phyloP scores from a whole-genome alignment of 2,888 invertebrate species.

The Ceramica pisi region DNA sequence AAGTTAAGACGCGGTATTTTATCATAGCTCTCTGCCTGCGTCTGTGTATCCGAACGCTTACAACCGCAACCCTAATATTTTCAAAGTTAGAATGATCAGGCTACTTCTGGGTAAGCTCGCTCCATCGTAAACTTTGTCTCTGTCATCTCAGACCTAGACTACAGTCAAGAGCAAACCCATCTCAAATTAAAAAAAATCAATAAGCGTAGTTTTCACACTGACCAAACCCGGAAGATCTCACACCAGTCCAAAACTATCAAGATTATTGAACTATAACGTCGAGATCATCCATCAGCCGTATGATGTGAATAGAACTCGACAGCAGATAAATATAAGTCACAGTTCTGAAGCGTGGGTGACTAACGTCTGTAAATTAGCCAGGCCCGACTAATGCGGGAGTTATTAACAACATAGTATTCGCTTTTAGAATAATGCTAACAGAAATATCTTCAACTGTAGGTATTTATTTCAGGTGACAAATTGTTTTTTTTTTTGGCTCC shows the following conservation, averaged over 20 bases:
- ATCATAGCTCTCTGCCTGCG: no score
- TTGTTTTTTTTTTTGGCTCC: constrained; percentile 2
- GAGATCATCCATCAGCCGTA: constrained; percentile 17
- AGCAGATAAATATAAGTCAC: constrained; percentile 18
- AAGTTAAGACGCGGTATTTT: no score
- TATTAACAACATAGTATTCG: constrained; percentile 31
- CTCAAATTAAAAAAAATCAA: no score
- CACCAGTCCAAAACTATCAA: background rate
- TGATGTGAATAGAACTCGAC: constrained; percentile 12
- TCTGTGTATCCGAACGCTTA: no score
- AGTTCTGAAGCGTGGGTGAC: constrained; percentile 18
- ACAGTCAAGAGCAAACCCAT: no score
- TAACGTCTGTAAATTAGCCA: constrained; percentile 36
- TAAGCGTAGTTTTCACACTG: background rate
- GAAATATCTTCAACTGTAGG: constrained; percentile 12
- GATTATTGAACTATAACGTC: constrained; percentile 18
- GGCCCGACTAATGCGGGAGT: constrained; percentile 17
- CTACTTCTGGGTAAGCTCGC: no score
- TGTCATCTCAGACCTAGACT: no score
- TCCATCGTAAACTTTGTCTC: no score
- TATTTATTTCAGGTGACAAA: constrained; percentile 18
- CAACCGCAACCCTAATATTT: no score
- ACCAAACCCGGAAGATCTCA: background rate
- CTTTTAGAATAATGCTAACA: constrained; percentile 22
- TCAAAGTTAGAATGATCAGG: no score